Percentiles rank a stretch among this genome's conserved stretches.
Conservation (phyloP, 2,113 vertebrate genomes). For the Leptocoma aspasia region DNA sequence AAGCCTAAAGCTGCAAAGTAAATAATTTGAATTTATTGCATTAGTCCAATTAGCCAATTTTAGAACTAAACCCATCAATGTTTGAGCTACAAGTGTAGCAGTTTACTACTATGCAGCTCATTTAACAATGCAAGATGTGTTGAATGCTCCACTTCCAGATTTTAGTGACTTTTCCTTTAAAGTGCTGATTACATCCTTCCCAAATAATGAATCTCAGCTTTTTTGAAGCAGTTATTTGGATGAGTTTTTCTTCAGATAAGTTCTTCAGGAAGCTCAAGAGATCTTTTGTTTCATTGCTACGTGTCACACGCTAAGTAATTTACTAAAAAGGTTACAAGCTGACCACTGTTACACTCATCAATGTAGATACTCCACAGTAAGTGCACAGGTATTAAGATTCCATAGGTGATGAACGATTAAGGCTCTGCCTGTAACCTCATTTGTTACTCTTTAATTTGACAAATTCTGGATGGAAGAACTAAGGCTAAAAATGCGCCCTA, state of each 20-base stretch:
- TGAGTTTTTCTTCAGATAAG: neutral
- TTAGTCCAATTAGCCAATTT: neutral
- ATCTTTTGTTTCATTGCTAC: neutral
- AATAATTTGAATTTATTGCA: neutral
- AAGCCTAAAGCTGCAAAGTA: fast-evolving
- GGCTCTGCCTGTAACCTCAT: neutral
- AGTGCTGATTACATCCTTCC: fast-evolving
- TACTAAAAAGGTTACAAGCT: neutral
- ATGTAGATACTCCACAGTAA: neutral
- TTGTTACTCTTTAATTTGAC: neutral
- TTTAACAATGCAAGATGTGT: neutral
- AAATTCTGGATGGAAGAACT: neutral
- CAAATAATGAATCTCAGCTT: neutral
- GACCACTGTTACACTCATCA: neutral
- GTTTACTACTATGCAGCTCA: neutral
- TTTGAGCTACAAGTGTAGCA: fast-evolving
- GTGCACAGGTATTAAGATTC: neutral
- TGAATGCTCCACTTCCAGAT: neutral
- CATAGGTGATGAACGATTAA: neutral
- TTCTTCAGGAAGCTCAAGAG: neutral
- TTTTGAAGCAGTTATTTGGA: neutral
- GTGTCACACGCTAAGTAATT: neutral
- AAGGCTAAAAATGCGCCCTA: neutral
- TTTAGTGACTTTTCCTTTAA: neutral
- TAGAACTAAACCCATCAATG: neutral